A percentile compares a stretch with the other conserved stretches of the same genome.
These are phyloP conservation scores for Dasyornis broadbenti DNA, from an alignment of 2,113 vertebrate species.

Conservation along the genomic window DNA sequence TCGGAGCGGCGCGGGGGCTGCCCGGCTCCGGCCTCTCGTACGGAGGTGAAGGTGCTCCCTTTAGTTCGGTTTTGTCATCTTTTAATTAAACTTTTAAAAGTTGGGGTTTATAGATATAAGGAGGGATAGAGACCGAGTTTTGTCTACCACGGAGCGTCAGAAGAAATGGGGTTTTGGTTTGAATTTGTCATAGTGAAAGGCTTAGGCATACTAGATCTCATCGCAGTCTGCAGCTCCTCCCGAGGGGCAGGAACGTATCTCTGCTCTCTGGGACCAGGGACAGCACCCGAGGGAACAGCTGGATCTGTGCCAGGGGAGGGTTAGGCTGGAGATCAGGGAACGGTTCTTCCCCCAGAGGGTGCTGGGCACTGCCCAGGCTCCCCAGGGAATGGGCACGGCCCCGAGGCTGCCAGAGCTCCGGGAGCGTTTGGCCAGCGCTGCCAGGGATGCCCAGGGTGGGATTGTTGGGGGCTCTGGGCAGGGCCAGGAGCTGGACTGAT, in stretches of 20 bases:
- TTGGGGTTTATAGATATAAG: not conserved
- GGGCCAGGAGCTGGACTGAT: fast-evolving
- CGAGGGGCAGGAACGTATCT: not conserved
- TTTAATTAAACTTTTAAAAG: not conserved
- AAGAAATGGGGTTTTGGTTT: not conserved
- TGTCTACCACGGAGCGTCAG: no score
- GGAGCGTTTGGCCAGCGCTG: fast-evolving
- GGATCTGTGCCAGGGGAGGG: not conserved
- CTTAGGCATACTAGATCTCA: fast-evolving
- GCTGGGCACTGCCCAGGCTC: fast-evolving
- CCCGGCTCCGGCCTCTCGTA: not conserved
- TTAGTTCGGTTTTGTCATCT: not conserved
- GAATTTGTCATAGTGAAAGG: not conserved
- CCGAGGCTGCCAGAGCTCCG: not conserved
- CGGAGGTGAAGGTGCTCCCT: not conserved
- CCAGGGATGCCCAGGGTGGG: not conserved
- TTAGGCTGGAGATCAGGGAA: fast-evolving
- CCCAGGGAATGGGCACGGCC: not conserved
- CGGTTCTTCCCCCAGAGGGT: not conserved
- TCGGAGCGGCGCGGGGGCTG: not conserved
- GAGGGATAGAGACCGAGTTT: not conserved
- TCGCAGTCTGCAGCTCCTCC: not conserved
- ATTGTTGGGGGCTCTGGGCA: not conserved
- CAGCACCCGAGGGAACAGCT: not conserved
- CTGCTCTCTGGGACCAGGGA: not conserved